Base-by-base conservation (phyloP, 2,888 invertebrate species). In the Rhamnusium bicolor region DNA sequence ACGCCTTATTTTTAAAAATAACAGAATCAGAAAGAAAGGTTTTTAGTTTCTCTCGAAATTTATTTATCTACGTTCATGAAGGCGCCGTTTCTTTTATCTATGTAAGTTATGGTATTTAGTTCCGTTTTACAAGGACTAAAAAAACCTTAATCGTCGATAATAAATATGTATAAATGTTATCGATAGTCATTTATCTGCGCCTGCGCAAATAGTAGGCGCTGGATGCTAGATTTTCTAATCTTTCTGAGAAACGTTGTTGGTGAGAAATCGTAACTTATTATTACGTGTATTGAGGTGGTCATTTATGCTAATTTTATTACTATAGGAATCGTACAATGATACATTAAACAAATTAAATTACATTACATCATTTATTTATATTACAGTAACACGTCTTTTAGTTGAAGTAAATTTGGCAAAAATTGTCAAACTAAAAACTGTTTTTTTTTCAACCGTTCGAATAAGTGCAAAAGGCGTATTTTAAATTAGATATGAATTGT, bases 181-280 rank as follows among this genome's bases (percentile, higher is more conserved):
- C 73, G 70, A 66, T 69, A 32, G 73, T 69, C 73, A 56, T 73
- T 61, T 70, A 72, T 77, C 62, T 75, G 77, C 75, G 75, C 78
- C 72, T 75, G 78, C 76, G 76, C 73, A 78, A 73, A 60, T 58
- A 72, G 73, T 76, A 76, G 76, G 74, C 74, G 78, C 72, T 71
- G 63, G 70, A 72, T 58, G 63, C 24, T 10, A 75, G 73, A 74
- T 74, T 73, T 53, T 65, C 65, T 40, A 53, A 65, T 65, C 65
- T 53, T 32, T 65, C 65, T 65, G 67, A 66, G 71, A 72, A 75
- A 54, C 49, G 56, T 66, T 69, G 40, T 63, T 72, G 72, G 72
- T 62, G 56, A 19, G 54, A 72, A 68, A 72, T 32, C 12, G 40
- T 69, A 69, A 69, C 65, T 72, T 58, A 71, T 68, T 47, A 62